Evolutionary conservation across 2,888 invertebrate genomes (phyloP), one percentile per base, ranked within the genome.

Genomic region (Nomada flava): DNA sequence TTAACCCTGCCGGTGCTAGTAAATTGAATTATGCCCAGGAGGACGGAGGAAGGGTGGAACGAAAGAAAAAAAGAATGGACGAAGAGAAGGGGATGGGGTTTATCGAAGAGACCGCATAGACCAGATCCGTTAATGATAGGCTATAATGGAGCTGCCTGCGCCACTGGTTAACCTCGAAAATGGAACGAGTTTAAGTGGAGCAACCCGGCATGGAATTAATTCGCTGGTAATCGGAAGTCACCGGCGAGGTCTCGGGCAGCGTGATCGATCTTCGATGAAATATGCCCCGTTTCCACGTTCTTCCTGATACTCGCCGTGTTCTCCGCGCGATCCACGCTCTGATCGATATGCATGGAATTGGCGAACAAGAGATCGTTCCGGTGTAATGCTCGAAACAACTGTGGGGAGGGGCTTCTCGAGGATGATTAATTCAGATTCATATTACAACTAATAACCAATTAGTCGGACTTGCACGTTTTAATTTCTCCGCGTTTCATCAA

Each of bases 1-100:
- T 88, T 88, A 87, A 87, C 88, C 88, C 82, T 77, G 77, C 75
- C 42, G 64, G 73, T 73, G 67, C 69, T 77, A 64, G 82, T 71
- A 86, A 87, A 87, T 88, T 87, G 86, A 88, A 87, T 87, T 87
- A 87, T 79, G 77, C 62, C 62, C 15, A 18, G 50, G 72, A 60
- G 55, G 63, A 59, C 20, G 52, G 23, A 42, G 23, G 77, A n/a
- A 52, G 18, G 50, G 59, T 10, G 55, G 57, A 13, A 20, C 23
- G 57, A 60, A 57, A 64, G 47, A n/a, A 23, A 4, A 20, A 76
- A 78, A 82, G 65, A 72, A 69, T 64, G 70, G 44, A 57, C 64
- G 50, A n/a, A 60, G 20, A 23, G 55, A 50, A 50, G 69, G 70
- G 59, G 57, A 57, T 59, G 55, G 72, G 68, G 77, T 78, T 83